Evolutionary conservation across 2,113 vertebrate genomes (phyloP).

Genomic region (Coreoperca whiteheadi): DNA sequence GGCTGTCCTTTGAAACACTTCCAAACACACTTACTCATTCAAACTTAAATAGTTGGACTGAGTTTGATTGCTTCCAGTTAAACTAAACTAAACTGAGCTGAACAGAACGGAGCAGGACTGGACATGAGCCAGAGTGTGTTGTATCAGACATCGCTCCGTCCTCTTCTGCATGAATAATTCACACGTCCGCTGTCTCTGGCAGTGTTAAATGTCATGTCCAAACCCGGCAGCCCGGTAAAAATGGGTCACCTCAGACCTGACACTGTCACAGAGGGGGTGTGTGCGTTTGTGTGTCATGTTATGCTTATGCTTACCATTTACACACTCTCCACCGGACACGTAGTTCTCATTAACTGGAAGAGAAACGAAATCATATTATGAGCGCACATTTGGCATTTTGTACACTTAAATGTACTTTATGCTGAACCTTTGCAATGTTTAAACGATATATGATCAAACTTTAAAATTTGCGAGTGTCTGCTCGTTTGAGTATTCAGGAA

Average conservation of each 20-base stretch:
- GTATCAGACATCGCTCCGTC: slow-evolving; percentile 15
- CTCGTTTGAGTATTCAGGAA: not conserved
- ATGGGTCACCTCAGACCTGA: slow-evolving; percentile 32
- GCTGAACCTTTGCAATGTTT: not conserved
- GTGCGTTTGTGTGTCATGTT: slow-evolving; percentile 37
- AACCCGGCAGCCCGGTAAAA: slow-evolving; percentile 41
- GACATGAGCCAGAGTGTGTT: slow-evolving; percentile 22
- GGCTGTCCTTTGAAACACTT: not conserved
- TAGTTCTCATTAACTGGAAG: slow-evolving; percentile 71
- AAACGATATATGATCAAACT: not conserved
- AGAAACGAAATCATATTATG: not conserved
- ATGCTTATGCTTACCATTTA: slow-evolving; percentile 71
- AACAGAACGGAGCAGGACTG: not conserved
- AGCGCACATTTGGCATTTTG: not conserved
- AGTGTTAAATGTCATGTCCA: slow-evolving; percentile 59
- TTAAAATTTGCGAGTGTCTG: no score
- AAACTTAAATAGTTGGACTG: not conserved
- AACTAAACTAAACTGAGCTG: slow-evolving; percentile 14
- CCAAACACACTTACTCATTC: not conserved
- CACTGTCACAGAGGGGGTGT: slow-evolving; percentile 7
- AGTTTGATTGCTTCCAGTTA: not conserved
- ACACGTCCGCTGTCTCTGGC: slow-evolving; percentile 24
- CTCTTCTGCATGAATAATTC: slow-evolving; percentile 47
- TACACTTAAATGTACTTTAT: not conserved
- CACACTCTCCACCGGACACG: slow-evolving; percentile 48